Base-by-base conservation (phyloP, 2,113 vertebrate species). In the Brachyistius frenatus region DNA sequence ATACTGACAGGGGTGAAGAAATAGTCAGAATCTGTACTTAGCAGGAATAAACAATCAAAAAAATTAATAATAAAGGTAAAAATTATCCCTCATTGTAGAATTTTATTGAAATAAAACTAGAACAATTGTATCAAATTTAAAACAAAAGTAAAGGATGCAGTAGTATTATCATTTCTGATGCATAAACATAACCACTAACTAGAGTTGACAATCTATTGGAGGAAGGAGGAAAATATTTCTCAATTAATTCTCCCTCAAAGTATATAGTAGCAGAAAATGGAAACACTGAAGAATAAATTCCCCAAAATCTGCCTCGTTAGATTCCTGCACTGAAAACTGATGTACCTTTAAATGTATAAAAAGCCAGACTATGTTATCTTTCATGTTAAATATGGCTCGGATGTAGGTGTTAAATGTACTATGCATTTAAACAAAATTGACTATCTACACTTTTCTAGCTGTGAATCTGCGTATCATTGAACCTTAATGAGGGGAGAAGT, bases 401-500 rank as follows among this genome's bases (percentile, higher is more conserved):
- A 36, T 44, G n/a, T 23, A 47, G 37, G 55, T 32, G 44, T 30
- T 69, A 52, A 36, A 53, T 53, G 39, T 54, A 53, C 63, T 36
- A 60, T 39, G 37, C 11, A 14, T 30, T 33, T 63, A n/a, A n/a
- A 60, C 31, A 1, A 60, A 66, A 16, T 55, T 23, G 65, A 46
- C 52, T 35, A 5, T 64, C 14, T 30, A 6, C 7, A 2, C 36
- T 47, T 70, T 49, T 52, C 2, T 3, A 37, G 60, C 4, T 69
- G 53, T 41, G 15, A 49, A 54, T 58, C 3, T 30, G 50, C n/a
- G 8, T 6, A 10, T 63, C 10, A 36, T 65, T 35, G n/a, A 3
- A 2, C 30, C 47, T 30, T 67, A 73, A 82, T 44, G 23, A 79
- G 84, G 54, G 60, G 16, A 37, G 53, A 53, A 44, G 55, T 47